A percentile compares a stretch with the other conserved stretches of the same genome.
Conservation (phyloP, 1,140 invertebrate species). For the Euura lappo region DNA sequence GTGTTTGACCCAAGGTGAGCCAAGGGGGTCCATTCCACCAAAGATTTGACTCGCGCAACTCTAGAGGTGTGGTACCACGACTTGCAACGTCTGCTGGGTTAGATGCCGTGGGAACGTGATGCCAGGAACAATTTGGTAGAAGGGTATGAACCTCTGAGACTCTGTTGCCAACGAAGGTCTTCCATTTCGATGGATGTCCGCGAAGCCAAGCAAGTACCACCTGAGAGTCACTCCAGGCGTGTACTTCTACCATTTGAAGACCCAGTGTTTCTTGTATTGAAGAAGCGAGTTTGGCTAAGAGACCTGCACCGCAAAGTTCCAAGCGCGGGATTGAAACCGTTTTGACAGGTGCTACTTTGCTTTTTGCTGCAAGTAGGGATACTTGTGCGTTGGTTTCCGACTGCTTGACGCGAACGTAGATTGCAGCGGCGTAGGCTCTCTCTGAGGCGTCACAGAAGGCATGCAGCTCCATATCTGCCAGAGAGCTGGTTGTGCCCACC, state of each 20-base stretch:
- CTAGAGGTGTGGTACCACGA: conserved; percentile 20
- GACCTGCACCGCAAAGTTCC: conserved; percentile 20
- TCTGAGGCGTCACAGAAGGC: conserved; percentile 25
- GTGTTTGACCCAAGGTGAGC: conserved; percentile 32
- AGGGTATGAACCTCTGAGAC: conserved; percentile 41
- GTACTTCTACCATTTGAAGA: background rate
- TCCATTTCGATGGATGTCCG: conserved; percentile 29
- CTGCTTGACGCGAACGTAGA: too few species aligned
- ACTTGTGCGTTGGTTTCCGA: background rate
- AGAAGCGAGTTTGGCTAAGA: background rate
- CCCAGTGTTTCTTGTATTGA: conserved; percentile 4
- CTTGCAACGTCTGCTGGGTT: conserved; percentile 40
- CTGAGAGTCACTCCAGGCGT: conserved; percentile 22
- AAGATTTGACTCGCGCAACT: conserved; percentile 15
- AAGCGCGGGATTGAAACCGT: conserved; percentile 27
- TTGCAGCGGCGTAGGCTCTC: conserved; percentile 14
- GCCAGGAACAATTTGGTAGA: conserved; percentile 28
- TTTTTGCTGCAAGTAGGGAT: too few species aligned
- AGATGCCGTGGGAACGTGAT: conserved; percentile 30
- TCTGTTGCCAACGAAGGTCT: conserved; percentile 47
- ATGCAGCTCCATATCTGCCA: background rate
- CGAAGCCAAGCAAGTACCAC: conserved; percentile 39
- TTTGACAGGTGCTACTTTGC: too few species aligned
- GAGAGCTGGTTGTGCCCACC: conserved; percentile 10
- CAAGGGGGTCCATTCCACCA: conserved; percentile 31